Percentiles rank a stretch among this genome's conserved stretches.
Conservation (phyloP, 2,888 invertebrate species). For the Aporophyla lueneburgensis region DNA sequence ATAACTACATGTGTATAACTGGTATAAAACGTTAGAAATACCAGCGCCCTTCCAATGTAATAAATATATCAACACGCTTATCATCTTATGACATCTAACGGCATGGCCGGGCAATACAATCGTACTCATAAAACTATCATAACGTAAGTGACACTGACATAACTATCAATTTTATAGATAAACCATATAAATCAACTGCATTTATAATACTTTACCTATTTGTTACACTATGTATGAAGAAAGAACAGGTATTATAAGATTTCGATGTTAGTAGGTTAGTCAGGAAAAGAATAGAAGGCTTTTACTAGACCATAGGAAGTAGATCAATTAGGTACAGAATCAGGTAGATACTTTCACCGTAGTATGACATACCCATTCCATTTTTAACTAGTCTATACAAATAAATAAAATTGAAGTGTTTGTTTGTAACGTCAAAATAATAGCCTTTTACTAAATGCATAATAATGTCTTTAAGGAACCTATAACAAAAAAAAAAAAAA, state of each 20-base stretch:
- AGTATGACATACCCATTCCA: neutral
- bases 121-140: conserved; percentile 60
- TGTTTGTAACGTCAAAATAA: too few relatives aligned
- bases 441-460: too few relatives aligned
- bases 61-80: conserved; percentile 62
- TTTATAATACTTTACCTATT: conserved; percentile 18
- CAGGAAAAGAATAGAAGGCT: neutral
- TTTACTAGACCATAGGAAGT: neutral
- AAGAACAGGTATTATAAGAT: neutral
- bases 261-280: neutral
- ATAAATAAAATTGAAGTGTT: too few relatives aligned
- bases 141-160: conserved; percentile 61
- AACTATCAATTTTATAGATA: conserved; percentile 58
- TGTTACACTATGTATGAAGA: conserved; percentile 25
- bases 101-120: conserved; percentile 53
- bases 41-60: conserved; percentile 44
- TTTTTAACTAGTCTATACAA: too few relatives aligned
- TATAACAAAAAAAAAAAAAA: too few relatives aligned
- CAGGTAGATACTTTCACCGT: neutral
- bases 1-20: conserved; percentile 1
- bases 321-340: neutral
- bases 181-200: conserved; percentile 30
- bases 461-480: too few relatives aligned
- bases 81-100: conserved; percentile 58
- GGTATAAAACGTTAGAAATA: conserved; percentile 42